A percentile compares a stretch with the other conserved stretches of the same genome.
Conservation (phyloP, 2,888 invertebrate species). For the Cremastobaeus sp. region DNA sequence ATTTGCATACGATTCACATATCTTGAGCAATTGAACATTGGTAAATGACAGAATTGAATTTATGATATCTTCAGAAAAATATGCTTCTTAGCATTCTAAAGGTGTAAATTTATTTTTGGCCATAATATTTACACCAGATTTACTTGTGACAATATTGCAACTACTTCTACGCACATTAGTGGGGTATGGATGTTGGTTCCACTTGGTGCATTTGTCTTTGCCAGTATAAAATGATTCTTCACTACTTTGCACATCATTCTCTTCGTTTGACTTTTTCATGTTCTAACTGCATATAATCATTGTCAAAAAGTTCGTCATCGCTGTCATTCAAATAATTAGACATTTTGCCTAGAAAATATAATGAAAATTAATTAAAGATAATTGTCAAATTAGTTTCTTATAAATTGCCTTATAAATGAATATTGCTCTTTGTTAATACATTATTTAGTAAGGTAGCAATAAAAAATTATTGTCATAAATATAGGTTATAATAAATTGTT, state of each 20-base stretch:
- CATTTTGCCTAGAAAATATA: too few relatives aligned
- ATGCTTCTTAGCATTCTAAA: constrained; percentile 10
- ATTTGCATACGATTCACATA: not conserved
- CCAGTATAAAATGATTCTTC: not conserved
- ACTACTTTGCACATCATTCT: not conserved
- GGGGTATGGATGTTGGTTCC: not conserved
- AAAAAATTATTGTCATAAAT: too few relatives aligned
- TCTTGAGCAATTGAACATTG: constrained; percentile 2
- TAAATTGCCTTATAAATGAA: too few relatives aligned
- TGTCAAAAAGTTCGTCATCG: too few relatives aligned
- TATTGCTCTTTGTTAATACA: too few relatives aligned
- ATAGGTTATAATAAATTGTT: too few relatives aligned
- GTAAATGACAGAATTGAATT: constrained; percentile 2
- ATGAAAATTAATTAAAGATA: too few relatives aligned
- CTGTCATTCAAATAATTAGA: too few relatives aligned
- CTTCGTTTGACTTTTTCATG: constrained; percentile 6
- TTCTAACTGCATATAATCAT: too few relatives aligned
- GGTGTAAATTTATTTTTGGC: not conserved
- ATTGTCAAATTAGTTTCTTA: too few relatives aligned
- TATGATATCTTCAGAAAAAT: not conserved
- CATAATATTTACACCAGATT: constrained; percentile 6
- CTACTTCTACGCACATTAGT: not conserved
- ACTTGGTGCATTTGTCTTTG: constrained; percentile 13
- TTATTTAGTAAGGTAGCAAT: too few relatives aligned
- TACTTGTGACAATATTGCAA: constrained; percentile 7